phyloP scores from a whole-genome alignment of 2,113 vertebrate species.

The Cairina moschata region DNA sequence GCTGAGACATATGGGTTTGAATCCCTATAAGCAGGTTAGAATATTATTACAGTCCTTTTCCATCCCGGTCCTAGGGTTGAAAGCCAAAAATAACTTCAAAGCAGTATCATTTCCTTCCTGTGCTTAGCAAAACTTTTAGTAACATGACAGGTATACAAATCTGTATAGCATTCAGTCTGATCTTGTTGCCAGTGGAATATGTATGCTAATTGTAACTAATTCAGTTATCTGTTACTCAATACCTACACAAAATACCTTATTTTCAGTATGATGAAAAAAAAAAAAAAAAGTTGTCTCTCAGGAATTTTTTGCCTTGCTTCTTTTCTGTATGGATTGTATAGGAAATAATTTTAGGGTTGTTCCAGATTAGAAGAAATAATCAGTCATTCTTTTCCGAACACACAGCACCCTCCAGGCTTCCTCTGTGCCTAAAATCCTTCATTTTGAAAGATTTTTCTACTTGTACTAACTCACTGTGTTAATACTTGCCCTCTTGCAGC shows the following conservation, averaged over 20 bases:
- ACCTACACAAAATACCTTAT: neutral
- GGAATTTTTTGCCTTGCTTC: neutral
- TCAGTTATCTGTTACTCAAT: neutral
- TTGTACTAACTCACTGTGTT: neutral
- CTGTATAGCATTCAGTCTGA: neutral
- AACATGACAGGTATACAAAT: neutral
- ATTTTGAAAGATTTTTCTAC: neutral
- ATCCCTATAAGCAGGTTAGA: constrained; percentile 44
- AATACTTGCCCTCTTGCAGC: constrained; percentile 11
- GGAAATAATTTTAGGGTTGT: neutral
- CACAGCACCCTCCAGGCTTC: neutral
- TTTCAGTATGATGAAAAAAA: neutral
- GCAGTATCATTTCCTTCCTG: constrained; percentile 31
- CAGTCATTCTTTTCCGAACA: neutral
- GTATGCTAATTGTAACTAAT: neutral
- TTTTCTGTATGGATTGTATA: neutral
- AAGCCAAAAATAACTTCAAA: constrained; percentile 53
- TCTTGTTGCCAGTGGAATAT: neutral
- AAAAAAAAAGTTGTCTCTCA: neutral
- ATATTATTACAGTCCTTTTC: constrained; percentile 44
- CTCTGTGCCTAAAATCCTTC: neutral
- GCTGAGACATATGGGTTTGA: neutral
- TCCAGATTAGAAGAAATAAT: neutral
- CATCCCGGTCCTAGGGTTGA: neutral
- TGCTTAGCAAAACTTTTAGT: constrained; percentile 13